A percentile compares a stretch with the other conserved stretches of the same genome.
These are phyloP conservation scores for Epizoanthus ramosus DNA, from an alignment of 92 coral and sea anemone genomes.

Conservation along the genomic window DNA sequence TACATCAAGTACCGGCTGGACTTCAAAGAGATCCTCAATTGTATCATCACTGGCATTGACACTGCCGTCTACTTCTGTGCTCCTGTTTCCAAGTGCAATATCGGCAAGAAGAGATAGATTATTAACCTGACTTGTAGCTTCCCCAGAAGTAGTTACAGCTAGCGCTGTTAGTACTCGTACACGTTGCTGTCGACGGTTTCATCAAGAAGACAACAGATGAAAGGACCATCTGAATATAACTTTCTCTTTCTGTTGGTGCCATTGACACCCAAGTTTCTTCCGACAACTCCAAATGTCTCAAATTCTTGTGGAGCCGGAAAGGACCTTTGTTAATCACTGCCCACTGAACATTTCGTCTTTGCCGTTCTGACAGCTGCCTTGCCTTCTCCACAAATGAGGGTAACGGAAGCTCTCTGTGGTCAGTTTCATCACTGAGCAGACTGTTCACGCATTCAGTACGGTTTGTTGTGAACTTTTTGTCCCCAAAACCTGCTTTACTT, in stretches of 20 bases:
- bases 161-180: constrained; percentile 15
- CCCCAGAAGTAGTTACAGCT: not conserved
- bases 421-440: constrained; percentile 14
- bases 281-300: constrained; percentile 24
- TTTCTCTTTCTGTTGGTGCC: constrained; percentile 36
- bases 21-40: constrained; percentile 29
- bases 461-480: constrained; percentile 1
- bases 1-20: constrained; percentile 32
- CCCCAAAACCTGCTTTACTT: constrained; percentile 21
- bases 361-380: constrained; percentile 37
- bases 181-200: not conserved
- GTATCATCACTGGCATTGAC: constrained; percentile 21
- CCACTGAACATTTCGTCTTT: constrained; percentile 44
- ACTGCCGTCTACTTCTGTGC: constrained; percentile 16
- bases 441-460: constrained; percentile 40
- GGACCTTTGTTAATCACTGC: constrained; percentile 55
- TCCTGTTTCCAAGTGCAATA: constrained; percentile 31
- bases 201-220: constrained; percentile 11
- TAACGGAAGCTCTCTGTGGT: not conserved
- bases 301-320: constrained; percentile 20
- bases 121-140: not conserved
- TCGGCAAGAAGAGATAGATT: constrained; percentile 43
- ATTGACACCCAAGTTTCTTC: constrained; percentile 48
- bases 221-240: constrained; percentile 13
- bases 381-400: constrained; percentile 26